These are phyloP conservation scores for Aphidius ervi DNA, from an alignment of 1,140 invertebrate genomes.

Conservation along the genomic window DNA sequence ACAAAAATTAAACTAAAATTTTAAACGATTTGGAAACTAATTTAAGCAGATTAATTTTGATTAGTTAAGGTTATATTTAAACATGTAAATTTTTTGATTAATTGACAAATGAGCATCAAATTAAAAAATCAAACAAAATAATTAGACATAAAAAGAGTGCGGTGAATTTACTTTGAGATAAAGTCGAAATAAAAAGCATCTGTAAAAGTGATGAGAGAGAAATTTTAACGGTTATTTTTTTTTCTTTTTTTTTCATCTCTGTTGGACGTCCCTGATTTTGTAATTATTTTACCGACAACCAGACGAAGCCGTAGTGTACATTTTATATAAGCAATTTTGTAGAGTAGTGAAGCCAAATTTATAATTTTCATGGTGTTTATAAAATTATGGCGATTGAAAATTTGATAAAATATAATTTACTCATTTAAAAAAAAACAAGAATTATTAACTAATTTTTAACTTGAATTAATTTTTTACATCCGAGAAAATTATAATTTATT, in stretches of 20 bases:
- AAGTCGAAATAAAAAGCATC: neutral
- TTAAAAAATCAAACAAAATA: too few relatives aligned
- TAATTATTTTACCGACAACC: conserved; percentile 46
- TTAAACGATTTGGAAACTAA: too few relatives aligned
- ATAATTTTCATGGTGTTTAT: conserved; percentile 56
- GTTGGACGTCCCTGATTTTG: conserved; percentile 37
- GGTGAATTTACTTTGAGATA: neutral
- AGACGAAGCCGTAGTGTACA: conserved; percentile 41
- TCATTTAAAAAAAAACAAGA: too few relatives aligned
- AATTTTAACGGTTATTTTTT: too few relatives aligned
- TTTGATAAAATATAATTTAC: too few relatives aligned
- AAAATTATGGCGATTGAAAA: conserved; percentile 50
- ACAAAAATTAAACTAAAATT: neutral
- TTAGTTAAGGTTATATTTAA: too few relatives aligned
- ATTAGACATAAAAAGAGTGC: too few relatives aligned
- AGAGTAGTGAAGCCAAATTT: conserved; percentile 41
- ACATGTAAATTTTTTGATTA: neutral
- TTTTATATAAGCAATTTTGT: conserved; percentile 45
- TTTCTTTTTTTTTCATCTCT: neutral
- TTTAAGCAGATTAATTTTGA: too few relatives aligned
- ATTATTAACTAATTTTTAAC: too few relatives aligned
- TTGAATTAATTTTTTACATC: too few relatives aligned
- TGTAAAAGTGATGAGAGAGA: too few relatives aligned
- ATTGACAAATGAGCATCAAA: neutral
- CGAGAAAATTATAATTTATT: too few relatives aligned